Evolutionary conservation across 2,113 vertebrate species (phyloP).

Genomic region (Onychostruthus taczanowskii): DNA sequence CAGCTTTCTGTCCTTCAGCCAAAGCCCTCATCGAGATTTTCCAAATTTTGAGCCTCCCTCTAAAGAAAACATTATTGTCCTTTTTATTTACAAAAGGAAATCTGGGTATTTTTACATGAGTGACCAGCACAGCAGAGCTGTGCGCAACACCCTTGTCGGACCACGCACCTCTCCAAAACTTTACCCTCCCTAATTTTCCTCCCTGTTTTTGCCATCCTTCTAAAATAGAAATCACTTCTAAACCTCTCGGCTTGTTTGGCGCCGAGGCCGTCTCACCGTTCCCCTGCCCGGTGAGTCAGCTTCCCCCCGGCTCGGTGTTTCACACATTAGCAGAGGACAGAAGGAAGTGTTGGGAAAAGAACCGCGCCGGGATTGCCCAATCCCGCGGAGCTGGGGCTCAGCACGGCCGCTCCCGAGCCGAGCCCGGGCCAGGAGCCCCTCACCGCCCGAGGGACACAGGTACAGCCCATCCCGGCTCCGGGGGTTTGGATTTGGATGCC

Average conservation of each 20-base stretch:
- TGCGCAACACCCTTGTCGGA: neutral
- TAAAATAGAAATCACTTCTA: neutral
- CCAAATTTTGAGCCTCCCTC: neutral
- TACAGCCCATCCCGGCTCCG: neutral
- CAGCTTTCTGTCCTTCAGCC: neutral
- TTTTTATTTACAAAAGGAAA: slow-evolving; percentile 43
- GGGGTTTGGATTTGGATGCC: neutral
- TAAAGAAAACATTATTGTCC: slow-evolving; percentile 25
- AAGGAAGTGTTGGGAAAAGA: neutral
- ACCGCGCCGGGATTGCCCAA: neutral
- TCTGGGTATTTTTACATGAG: neutral
- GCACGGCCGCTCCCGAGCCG: neutral
- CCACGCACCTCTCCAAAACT: neutral
- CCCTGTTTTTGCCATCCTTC: neutral
- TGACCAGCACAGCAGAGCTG: neutral
- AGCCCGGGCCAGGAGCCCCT: rapidly evolving
- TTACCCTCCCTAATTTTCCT: neutral
- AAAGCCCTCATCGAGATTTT: neutral
- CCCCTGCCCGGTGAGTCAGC: slow-evolving; percentile 41
- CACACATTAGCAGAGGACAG: neutral
- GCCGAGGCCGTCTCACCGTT: neutral
- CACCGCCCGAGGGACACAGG: rapidly evolving
- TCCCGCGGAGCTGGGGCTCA: neutral
- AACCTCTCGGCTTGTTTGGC: neutral
- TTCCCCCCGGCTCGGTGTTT: neutral